phyloP scores from a whole-genome alignment of 1,140 invertebrate genomes.

The Macrobrachium nipponense region DNA sequence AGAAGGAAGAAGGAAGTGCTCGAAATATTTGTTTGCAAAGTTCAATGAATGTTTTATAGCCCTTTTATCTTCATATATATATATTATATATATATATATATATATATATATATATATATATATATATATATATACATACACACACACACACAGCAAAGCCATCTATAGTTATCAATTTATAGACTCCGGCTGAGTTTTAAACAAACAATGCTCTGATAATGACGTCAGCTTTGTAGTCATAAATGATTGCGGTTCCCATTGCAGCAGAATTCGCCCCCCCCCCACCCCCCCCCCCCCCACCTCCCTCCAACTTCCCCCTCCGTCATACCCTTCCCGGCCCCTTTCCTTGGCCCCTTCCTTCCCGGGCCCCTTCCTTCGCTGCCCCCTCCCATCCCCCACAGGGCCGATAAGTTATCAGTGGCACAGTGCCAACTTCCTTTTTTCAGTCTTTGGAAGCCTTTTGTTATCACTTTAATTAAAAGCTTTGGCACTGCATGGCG shows the following conservation, averaged over 20 bases:
- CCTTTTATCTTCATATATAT: too few relatives aligned
- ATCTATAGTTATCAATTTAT: too few relatives aligned
- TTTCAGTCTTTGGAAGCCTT: neutral
- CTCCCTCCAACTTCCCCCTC: neutral
- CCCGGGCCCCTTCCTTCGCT: neutral
- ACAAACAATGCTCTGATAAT: too few relatives aligned
- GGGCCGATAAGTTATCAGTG: neutral
- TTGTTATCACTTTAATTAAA: too few relatives aligned
- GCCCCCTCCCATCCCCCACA: neutral
- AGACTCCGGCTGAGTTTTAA: too few relatives aligned
- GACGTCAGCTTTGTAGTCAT: too few relatives aligned
- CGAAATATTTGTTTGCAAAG: too few relatives aligned
- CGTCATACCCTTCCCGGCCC: too few relatives aligned
- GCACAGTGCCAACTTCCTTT: neutral
- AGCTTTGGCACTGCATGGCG: too few relatives aligned
- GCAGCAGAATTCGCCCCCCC: neutral
- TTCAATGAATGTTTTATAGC: too few relatives aligned
- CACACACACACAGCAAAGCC: too few relatives aligned
- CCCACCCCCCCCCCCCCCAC: neutral
- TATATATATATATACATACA: neutral
- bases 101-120: neutral
- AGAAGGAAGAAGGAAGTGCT: too few relatives aligned
- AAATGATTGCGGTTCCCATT: neutral
- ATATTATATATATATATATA: neutral
- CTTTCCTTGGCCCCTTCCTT: neutral